Percentiles rank a stretch among this genome's conserved stretches.
Evolutionary conservation across 2,888 invertebrate genomes (phyloP).

Genomic region (Entomobrya proxima): DNA sequence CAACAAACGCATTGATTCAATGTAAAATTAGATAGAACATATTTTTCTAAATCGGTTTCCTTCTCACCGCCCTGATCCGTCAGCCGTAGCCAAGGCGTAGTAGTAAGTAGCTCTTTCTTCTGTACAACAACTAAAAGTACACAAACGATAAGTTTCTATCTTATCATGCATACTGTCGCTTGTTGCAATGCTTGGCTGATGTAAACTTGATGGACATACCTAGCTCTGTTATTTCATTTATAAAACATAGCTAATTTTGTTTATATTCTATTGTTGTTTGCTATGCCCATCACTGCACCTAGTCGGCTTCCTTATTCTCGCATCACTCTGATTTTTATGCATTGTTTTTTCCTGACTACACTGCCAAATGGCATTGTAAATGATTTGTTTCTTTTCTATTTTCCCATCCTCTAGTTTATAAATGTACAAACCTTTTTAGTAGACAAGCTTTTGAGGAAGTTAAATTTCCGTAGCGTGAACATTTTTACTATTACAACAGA

Average conservation of each 20-base stretch:
- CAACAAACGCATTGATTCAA: not conserved
- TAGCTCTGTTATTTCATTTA: not conserved
- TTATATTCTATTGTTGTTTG: not conserved
- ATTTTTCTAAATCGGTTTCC: not conserved
- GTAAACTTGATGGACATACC: not conserved
- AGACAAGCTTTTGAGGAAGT: slow-evolving; percentile 9
- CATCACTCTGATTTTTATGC: not conserved
- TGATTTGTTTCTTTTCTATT: not conserved
- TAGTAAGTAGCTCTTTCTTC: not conserved
- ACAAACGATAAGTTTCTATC: too few species aligned
- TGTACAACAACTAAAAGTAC: too few species aligned
- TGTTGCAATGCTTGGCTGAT: not conserved
- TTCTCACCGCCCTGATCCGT: not conserved
- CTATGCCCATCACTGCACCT: not conserved
- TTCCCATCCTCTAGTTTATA: not conserved
- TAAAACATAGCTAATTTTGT: not conserved
- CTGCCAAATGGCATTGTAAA: not conserved
- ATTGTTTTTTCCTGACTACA: not conserved
- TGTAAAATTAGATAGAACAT: not conserved
- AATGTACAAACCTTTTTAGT: not conserved
- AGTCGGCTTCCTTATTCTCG: not conserved
- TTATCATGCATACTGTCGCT: not conserved
- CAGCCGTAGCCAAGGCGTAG: not conserved
- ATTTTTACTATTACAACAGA: not conserved
- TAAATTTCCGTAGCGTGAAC: slow-evolving; percentile 5